phyloP scores from a whole-genome alignment of 2,888 invertebrate genomes.

The Laothoe populi region DNA sequence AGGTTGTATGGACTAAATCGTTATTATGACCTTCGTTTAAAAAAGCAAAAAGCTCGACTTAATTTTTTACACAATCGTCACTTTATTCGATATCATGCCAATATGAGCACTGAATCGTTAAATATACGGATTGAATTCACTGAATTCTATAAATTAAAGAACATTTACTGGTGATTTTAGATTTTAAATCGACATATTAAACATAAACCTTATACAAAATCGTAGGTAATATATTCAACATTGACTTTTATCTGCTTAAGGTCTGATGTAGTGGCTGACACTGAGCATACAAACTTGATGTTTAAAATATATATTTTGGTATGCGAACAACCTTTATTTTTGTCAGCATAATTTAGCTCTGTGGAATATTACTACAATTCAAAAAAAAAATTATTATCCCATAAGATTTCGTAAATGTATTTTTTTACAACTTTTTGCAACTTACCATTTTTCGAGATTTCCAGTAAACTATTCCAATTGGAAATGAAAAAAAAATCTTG shows the following conservation, averaged over 20 bases:
- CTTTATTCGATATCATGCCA: not conserved
- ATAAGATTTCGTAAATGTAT: not conserved
- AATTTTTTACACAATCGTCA: not conserved
- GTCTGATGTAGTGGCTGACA: conserved; percentile 26
- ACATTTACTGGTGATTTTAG: not conserved
- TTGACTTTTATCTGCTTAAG: conserved; percentile 23
- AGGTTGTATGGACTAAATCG: not conserved
- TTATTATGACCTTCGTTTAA: not conserved
- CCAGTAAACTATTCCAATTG: conserved; percentile 49
- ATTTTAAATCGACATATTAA: conserved; percentile 26
- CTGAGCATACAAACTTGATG: conserved; percentile 19
- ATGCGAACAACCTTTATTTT: conserved; percentile 1
- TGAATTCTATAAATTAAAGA: not conserved
- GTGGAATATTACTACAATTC: not conserved
- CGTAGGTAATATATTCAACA: conserved; percentile 14
- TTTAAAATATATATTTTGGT: conserved; percentile 2
- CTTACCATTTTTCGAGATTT: conserved; percentile 72
- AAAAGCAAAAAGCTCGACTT: not conserved
- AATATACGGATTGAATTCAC: not conserved
- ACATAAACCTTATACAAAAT: conserved; percentile 22
- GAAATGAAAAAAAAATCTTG: conserved; percentile 46
- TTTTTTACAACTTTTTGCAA: conserved; percentile 32
- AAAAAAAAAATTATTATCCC: not conserved
- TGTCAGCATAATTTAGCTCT: not conserved
- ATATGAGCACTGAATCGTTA: not conserved